A percentile compares a stretch with the other conserved stretches of the same genome.
These are phyloP conservation scores for Vulpes lagopus DNA, from an alignment of 2,113 vertebrate genomes.

Conservation along the genomic window DNA sequence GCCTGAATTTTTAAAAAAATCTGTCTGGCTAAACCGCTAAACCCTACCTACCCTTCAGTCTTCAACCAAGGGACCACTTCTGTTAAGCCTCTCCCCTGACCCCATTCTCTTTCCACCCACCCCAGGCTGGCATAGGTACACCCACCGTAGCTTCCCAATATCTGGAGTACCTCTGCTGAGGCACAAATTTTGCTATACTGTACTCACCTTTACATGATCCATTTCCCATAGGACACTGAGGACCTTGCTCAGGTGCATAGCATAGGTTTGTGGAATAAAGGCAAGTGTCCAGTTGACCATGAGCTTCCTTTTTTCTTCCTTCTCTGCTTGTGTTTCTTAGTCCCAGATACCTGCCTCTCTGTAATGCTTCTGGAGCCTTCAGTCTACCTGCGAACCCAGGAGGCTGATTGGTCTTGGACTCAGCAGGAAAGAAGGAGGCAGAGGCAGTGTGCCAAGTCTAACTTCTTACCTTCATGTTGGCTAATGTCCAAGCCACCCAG, in stretches of 20 bases:
- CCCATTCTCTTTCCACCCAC: background rate
- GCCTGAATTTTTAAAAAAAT: too few relatives aligned
- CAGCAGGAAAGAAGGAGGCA: background rate
- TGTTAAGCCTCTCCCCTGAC: background rate
- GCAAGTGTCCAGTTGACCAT: background rate
- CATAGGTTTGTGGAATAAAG: background rate
- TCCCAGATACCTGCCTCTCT: background rate
- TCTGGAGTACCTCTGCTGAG: background rate
- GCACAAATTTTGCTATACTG: background rate
- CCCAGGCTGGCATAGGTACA: background rate
- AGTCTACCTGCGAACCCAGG: background rate
- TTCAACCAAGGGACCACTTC: background rate
- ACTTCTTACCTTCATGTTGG: background rate
- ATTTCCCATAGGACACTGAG: background rate
- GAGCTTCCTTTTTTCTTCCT: background rate
- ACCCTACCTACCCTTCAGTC: background rate
- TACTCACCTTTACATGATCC: background rate
- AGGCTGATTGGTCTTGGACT: background rate
- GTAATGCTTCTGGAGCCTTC: background rate
- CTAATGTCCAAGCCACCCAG: background rate
- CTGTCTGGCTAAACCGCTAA: background rate
- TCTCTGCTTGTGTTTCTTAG: background rate
- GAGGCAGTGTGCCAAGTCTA: background rate
- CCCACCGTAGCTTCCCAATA: rapidly evolving
- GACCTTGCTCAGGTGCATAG: too few relatives aligned